Evolutionary conservation across 1,140 invertebrate genomes (phyloP), one percentile per base, ranked within the genome.

Genomic region (Pachypeltis micranthus): DNA sequence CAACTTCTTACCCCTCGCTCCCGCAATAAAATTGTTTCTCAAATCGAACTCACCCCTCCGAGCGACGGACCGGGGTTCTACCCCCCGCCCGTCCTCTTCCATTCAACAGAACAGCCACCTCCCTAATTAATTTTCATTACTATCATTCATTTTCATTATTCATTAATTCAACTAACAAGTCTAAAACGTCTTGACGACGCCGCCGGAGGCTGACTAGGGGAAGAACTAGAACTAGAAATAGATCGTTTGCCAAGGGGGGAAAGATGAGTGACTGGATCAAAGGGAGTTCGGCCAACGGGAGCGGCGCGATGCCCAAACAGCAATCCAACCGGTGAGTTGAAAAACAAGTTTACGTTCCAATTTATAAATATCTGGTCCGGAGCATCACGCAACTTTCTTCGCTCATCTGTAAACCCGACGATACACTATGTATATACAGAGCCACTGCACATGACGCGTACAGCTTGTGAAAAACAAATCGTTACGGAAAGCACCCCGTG

Each of bases 211-310:
- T n/a, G n/a, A n/a, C n/a, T 10, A 39, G 31, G 31, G 31, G 31
- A 16, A 39, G 31, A 10, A 10, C 31, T 16, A 7, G 31, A 21
- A 21, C 47, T 21, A 10, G 23, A 51, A 51, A 51, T 51, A 51
- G 47, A 7, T 16, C 23, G 4, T 39, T 16, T 39, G 7, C 7
- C 19, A 10, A 21, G 47, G n/a, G n/a, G n/a, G n/a, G n/a, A n/a
- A n/a, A n/a, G 47, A 51, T 51, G 47, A 21, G 47, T 4, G 47
- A 51, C 47, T 51, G 47, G 47, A 51, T 51, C 7, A 51, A 51
- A 21, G 19, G 47, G 12, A 21, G 19, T 51, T 21, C 23, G 21
- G 21, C 47, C 47, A 51, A 51, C 47, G 47, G 47, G 10, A 51
- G 47, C 23, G 47, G 47, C 4, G 23, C 47, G 4, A 51, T 51